These are phyloP conservation scores for Stichopus chloronotus DNA, from an alignment of 35 echinoderm and acorn worm species.

Conservation along the genomic window DNA sequence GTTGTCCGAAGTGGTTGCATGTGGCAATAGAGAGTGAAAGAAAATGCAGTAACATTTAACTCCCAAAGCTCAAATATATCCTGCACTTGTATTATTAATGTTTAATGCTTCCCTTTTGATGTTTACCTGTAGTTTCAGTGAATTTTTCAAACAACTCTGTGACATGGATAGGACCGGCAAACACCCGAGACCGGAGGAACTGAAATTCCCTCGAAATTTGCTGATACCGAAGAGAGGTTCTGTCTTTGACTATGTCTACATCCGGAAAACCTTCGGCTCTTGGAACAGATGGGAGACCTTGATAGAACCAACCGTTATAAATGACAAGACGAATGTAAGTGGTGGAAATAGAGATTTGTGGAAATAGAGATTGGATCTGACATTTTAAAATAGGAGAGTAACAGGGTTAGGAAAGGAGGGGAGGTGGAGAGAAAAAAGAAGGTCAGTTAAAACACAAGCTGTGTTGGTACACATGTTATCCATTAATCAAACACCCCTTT, in stretches of 20 bases:
- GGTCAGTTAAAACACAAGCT: no score
- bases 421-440: no score
- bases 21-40: no score
- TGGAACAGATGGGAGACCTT: conserved; percentile 92
- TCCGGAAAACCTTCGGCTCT: conserved; percentile 79
- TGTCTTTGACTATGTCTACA: conserved; percentile 95
- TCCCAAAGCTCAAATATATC: no score
- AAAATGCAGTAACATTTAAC: no score
- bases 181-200: conserved; percentile 77
- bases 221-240: conserved; percentile 92
- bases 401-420: no score
- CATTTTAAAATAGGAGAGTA: no score
- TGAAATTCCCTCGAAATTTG: conserved; percentile 83
- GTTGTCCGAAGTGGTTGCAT: no score
- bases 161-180: conserved; percentile 82
- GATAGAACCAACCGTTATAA: conserved; percentile 69
- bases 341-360: not conserved
- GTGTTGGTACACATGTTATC: no score
- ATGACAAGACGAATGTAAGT: conserved; percentile 76
- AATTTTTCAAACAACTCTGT: conserved; percentile 97
- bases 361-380: not conserved
- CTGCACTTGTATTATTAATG: not conserved
- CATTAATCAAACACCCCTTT: no score
- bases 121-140: conserved; percentile 80
- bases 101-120: not conserved